Evolutionary conservation across 1,140 invertebrate genomes (phyloP).

Genomic region (Drosophila lacertosa): DNA sequence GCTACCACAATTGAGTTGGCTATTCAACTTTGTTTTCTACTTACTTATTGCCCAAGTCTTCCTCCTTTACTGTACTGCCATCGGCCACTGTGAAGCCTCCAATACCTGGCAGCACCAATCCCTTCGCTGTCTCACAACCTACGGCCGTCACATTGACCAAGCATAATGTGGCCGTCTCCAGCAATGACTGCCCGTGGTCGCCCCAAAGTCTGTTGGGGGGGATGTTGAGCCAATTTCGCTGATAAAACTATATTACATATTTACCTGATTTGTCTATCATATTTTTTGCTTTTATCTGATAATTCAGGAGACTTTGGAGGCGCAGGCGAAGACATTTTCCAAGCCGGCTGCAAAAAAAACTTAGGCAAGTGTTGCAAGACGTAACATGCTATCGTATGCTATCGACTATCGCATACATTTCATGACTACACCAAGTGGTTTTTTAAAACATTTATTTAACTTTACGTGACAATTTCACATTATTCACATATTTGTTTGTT

Average conservation of each 20-base stretch:
- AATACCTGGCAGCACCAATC: constrained; percentile 96
- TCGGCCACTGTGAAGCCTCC: constrained; percentile 98
- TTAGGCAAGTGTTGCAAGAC: constrained; percentile 56
- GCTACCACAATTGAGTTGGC: not conserved
- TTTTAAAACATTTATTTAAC: constrained; percentile 69
- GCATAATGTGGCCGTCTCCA: constrained; percentile 96
- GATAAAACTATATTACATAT: not conserved
- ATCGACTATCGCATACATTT: constrained; percentile 5
- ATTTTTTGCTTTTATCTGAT: constrained; percentile 85
- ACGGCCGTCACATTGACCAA: constrained; percentile 97
- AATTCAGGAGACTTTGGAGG: constrained; percentile 80
- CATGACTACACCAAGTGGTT: not conserved
- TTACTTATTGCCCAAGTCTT: constrained; percentile 97
- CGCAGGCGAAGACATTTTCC: constrained; percentile 79
- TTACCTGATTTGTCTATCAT: constrained; percentile 83
- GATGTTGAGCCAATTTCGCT: not conserved
- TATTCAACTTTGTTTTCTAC: constrained; percentile 28
- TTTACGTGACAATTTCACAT: constrained; percentile 62
- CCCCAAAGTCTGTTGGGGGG: constrained; percentile 92
- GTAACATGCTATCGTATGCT: not conserved
- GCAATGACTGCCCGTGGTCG: constrained; percentile 95
- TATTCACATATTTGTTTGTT: constrained; percentile 5
- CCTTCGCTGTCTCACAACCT: constrained; percentile 98
- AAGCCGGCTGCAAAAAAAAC: constrained; percentile 55
- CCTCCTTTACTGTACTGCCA: constrained; percentile 92